These are phyloP conservation scores for Pterocles gutturalis DNA, from an alignment of 2,113 vertebrate genomes.

Conservation along the genomic window DNA sequence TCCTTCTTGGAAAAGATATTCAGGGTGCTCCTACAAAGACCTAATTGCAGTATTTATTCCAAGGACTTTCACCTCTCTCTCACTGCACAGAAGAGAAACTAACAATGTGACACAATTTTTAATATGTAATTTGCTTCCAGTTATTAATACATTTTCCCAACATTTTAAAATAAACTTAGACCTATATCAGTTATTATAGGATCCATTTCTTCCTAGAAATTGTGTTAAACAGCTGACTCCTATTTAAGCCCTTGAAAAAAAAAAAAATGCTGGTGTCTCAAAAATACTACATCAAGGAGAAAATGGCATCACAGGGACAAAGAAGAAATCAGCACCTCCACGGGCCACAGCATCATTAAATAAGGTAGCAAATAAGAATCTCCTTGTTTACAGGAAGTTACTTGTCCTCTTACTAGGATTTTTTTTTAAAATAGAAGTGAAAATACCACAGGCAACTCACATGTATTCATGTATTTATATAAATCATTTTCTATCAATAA, in stretches of 20 bases:
- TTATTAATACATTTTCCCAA: neutral
- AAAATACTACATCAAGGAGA: neutral
- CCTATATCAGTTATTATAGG: neutral
- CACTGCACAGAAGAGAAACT: neutral
- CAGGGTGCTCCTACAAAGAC: neutral
- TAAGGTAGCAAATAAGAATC: neutral
- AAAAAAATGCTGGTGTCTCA: neutral
- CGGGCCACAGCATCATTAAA: neutral
- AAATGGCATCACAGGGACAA: neutral
- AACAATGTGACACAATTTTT: neutral
- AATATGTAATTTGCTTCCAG: neutral
- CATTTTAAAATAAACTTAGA: neutral
- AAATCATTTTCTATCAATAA: slow-evolving; percentile 13
- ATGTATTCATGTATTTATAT: neutral
- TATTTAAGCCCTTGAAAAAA: neutral
- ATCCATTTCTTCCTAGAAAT: neutral
- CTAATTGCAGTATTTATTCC: neutral
- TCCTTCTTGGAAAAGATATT: neutral
- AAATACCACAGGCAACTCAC: neutral
- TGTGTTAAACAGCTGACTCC: neutral
- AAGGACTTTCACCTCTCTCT: neutral
- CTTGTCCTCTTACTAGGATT: neutral
- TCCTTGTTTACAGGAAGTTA: slow-evolving; percentile 3
- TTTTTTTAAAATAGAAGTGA: neutral
- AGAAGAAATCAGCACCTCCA: neutral